Base-by-base conservation (phyloP, 2,797 vertebrate genomes). In the Podargus strigoides region DNA sequence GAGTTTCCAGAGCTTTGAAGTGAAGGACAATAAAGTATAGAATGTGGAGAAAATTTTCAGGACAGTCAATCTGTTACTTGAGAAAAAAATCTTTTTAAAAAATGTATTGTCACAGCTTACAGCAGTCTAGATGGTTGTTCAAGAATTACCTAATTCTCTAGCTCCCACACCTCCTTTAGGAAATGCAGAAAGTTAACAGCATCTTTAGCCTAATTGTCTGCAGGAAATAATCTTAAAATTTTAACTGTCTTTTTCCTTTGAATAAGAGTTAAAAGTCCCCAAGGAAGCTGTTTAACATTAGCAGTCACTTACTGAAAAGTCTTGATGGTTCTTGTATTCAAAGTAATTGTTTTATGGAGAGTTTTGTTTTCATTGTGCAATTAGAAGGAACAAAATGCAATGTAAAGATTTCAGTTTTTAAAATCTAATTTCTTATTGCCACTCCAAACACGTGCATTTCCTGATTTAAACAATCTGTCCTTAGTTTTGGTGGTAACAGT, bases 1-100 rank as follows among this genome's bases (percentile, higher is more conserved):
- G 79, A 79, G 75, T 89, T 93, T 72, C 59, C 32, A 70, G 44
- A 63, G 56, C 83, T 93, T 80, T 90, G 73, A 96, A 67, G 64
- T 83, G 76, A 86, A 59, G 56, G 62, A 70, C 39, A 90, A 59
- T 70, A 2, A 91, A 67, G 21, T 28, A 39, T 42, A 72, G 37
- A 70, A 42, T 28, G 42, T 87, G 67, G 49, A 52, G 90, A 66
- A 85, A 75, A 18, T 0, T 22, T 60, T 77, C 52, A 39, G 36
- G 59, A 46, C 22, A 30, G 56, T 92, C 15, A 37, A 27, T 49
- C 20, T 75, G 30, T 87, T 87, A 39, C 21, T 79, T 85, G 24
- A 26, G 44, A 76, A 39, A 79, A 79, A 79, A 69, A 69, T 74
- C 14, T 56, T 41, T 60, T 21, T 26, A 12, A 34, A 70, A 55